Evolutionary conservation across 2,113 vertebrate genomes (phyloP).

Genomic region (Caloenas nicobarica): DNA sequence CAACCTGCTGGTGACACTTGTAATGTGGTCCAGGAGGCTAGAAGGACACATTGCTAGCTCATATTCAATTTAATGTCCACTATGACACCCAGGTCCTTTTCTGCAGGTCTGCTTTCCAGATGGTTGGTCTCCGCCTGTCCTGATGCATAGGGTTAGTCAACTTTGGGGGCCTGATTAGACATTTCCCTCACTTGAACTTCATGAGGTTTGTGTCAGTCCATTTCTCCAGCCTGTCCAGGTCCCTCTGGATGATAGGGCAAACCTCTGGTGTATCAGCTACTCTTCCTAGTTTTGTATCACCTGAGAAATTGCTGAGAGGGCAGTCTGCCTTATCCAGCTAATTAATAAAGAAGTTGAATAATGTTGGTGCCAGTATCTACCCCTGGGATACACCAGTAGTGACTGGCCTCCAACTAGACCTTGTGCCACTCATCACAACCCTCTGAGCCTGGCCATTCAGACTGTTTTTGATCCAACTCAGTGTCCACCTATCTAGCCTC

Average conservation of each 20-base stretch:
- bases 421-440: not conserved
- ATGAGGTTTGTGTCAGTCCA: not conserved
- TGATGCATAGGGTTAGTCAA: not conserved
- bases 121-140: not conserved
- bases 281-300: not conserved
- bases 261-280: not conserved
- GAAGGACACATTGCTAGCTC: not conserved
- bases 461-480: not conserved
- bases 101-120: not conserved
- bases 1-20: not conserved
- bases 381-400: not conserved
- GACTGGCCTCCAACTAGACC: not conserved
- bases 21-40: not conserved
- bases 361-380: not conserved
- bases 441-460: not conserved
- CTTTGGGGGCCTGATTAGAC: not conserved
- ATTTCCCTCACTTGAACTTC: not conserved
- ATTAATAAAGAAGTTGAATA: not conserved
- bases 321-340: too few species aligned
- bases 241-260: not conserved
- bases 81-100: not conserved
- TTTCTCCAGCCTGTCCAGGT: not conserved
- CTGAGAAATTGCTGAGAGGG: not conserved
- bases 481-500: not conserved
- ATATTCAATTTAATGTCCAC: not conserved